Evolutionary conservation across 2,888 invertebrate species (phyloP).

Genomic region (Meiosimyza platycephala): DNA sequence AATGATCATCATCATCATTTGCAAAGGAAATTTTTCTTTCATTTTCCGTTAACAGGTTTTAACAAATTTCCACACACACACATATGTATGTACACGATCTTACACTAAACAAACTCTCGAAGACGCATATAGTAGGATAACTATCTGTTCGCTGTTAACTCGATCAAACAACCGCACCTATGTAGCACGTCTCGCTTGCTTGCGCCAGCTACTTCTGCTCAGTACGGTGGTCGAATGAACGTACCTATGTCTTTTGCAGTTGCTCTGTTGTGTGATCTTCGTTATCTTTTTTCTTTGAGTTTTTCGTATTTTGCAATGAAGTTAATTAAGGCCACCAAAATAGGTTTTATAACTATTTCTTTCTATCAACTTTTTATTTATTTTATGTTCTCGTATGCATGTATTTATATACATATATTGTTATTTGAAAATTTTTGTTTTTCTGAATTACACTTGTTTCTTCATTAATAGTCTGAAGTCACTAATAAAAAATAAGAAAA

Average conservation of each 20-base stretch:
- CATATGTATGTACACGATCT: neutral
- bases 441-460: too few species aligned
- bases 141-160: neutral
- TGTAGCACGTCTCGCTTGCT: conserved; percentile 25
- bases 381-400: too few species aligned
- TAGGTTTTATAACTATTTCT: neutral
- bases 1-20: conserved; percentile 34
- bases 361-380: too few species aligned
- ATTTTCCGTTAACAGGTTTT: conserved; percentile 57
- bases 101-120: conserved; percentile 13
- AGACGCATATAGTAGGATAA: neutral
- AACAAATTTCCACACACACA: conserved; percentile 14
- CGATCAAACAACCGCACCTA: conserved; percentile 15
- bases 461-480: too few species aligned
- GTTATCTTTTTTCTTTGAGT: neutral
- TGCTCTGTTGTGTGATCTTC: conserved; percentile 6
- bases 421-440: too few species aligned
- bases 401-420: too few species aligned
- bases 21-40: conserved; percentile 54
- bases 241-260: neutral
- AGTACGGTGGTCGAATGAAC: neutral
- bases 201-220: conserved; percentile 16
- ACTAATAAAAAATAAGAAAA: too few species aligned
- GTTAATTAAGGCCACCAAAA: conserved; percentile 31
- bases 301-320: conserved; percentile 4